Conservation (phyloP, 2,113 vertebrate species). For the Cepphus grylle region DNA sequence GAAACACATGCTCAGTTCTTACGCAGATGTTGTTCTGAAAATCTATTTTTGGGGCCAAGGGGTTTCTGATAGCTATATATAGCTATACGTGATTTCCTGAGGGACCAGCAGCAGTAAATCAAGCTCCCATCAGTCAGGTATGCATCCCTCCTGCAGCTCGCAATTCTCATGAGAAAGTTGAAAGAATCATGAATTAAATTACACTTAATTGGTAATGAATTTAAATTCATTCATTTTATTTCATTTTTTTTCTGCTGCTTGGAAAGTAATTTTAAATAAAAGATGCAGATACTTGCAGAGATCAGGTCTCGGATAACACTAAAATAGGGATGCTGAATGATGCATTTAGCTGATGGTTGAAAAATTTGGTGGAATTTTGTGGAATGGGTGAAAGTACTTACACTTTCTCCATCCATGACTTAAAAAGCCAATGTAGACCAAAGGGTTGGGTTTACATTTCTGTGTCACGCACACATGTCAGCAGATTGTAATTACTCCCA, state of each 20-base stretch:
- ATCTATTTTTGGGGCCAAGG: neutral
- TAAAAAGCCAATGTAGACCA: neutral
- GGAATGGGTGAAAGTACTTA: neutral
- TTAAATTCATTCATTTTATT: constrained; percentile 54
- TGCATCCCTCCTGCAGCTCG: neutral
- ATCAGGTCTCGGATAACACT: neutral
- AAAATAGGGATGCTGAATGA: neutral
- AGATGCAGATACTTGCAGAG: neutral
- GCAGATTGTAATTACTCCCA: neutral
- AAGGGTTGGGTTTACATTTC: neutral
- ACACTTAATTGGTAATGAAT: constrained; percentile 54
- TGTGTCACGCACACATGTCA: neutral
- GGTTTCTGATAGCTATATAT: constrained; percentile 9
- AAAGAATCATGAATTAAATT: constrained; percentile 49
- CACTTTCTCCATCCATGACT: rapidly evolving
- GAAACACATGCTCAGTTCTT: constrained; percentile 10
- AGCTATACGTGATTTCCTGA: neutral
- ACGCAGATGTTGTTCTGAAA: constrained; percentile 19
- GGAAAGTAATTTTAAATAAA: neutral
- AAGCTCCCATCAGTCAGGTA: constrained; percentile 9
- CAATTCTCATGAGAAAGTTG: constrained; percentile 23
- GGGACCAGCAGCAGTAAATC: neutral
- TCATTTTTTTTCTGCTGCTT: neutral
- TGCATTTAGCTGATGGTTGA: neutral
- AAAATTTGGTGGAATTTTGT: neutral